These are phyloP conservation scores for Thinocorus orbignyianus DNA, from an alignment of 2,113 vertebrate species.

Conservation along the genomic window DNA sequence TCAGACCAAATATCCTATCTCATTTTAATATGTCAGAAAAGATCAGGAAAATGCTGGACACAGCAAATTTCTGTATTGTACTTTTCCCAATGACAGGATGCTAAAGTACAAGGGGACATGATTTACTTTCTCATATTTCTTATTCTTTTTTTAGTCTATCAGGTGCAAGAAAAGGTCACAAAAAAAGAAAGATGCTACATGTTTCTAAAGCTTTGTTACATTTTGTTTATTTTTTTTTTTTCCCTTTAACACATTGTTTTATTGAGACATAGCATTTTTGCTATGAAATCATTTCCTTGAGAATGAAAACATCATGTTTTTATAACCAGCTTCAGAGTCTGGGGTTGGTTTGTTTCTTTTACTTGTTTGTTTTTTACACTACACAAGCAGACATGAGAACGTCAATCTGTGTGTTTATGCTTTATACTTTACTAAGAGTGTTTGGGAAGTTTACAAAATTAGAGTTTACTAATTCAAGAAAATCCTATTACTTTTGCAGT, in stretches of 20 bases:
- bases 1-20: neutral
- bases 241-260: neutral
- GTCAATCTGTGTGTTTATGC: neutral
- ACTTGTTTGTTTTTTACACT: neutral
- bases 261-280: neutral
- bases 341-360: neutral
- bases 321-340: neutral
- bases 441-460: neutral
- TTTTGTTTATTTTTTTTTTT: neutral
- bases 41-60: neutral
- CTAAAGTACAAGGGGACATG: neutral
- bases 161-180: neutral
- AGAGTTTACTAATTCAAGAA: neutral
- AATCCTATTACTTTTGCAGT: neutral
- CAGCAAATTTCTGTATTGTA: neutral
- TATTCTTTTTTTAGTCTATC: neutral
- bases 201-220: neutral
- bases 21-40: neutral
- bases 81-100: neutral
- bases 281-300: neutral
- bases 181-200: neutral
- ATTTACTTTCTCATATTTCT: neutral
- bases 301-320: neutral
- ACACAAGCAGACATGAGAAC: neutral
- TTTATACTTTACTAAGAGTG: neutral